phyloP scores from a whole-genome alignment of 2,888 invertebrate species.

The Timandra comae region DNA sequence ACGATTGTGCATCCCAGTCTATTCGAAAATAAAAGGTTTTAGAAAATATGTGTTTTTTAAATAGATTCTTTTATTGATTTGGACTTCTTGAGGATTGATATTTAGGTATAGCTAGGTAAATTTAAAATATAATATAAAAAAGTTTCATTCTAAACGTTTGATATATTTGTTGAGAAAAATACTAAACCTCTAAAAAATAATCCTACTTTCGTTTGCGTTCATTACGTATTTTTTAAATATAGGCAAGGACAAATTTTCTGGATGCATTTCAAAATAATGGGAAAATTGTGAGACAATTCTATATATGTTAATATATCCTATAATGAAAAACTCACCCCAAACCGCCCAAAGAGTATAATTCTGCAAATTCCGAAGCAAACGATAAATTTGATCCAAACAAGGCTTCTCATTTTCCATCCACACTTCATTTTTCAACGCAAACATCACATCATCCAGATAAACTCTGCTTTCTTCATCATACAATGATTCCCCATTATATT shows the following conservation, averaged over 20 bases:
- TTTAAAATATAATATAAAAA: background rate
- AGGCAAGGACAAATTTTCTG: background rate
- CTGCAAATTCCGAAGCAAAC: constrained; percentile 51
- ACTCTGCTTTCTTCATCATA: constrained; percentile 31
- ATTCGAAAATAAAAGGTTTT: constrained; percentile 7
- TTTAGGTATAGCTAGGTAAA: background rate
- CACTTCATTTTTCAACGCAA: constrained; percentile 46
- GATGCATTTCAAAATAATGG: background rate
- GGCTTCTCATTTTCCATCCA: constrained; percentile 52
- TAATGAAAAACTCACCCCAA: constrained; percentile 60
- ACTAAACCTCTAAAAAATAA: no score
- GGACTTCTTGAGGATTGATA: background rate
- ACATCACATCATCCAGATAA: constrained; percentile 61
- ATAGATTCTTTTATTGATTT: background rate
- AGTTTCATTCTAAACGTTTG: background rate
- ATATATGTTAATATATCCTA: background rate
- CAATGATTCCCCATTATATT: constrained; percentile 13
- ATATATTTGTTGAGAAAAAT: no score
- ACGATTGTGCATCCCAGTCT: constrained; percentile 81
- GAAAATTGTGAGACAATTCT: background rate
- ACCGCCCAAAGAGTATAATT: constrained; percentile 77
- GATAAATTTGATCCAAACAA: constrained; percentile 50
- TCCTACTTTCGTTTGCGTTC: background rate
- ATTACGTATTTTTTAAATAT: background rate
- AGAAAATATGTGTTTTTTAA: background rate